These are phyloP conservation scores for Drosophila pectinifera DNA, from an alignment of 1,140 invertebrate genomes.

Conservation along the genomic window DNA sequence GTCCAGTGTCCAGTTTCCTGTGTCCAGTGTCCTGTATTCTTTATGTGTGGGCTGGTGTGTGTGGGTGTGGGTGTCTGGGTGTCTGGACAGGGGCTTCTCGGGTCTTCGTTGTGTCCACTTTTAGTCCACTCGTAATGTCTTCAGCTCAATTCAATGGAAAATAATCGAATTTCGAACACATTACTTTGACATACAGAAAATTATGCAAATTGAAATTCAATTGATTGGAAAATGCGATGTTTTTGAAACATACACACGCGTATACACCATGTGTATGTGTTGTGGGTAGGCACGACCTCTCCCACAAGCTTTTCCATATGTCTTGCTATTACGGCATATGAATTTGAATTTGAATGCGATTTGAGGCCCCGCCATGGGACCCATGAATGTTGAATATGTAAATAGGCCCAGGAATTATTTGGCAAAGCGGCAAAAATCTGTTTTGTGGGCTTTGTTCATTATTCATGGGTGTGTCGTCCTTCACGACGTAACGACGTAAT, in stretches of 20 bases:
- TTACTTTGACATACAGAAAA: conserved; percentile 79
- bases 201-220: conserved; percentile 84
- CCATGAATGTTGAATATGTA: conserved; percentile 63
- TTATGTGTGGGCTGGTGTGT: conserved; percentile 23
- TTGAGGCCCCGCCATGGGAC: conserved; percentile 11
- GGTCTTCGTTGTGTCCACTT: conserved; percentile 66
- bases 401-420: conserved; percentile 61
- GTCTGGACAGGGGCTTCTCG: conserved; percentile 8
- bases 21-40: conserved; percentile 4
- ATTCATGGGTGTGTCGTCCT: conserved; percentile 47
- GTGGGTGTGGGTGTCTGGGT: background rate
- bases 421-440: conserved; percentile 59
- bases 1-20: conserved; percentile 6
- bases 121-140: conserved; percentile 76
- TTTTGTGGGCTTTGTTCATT: conserved; percentile 66
- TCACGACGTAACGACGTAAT: conserved; percentile 44
- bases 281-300: conserved; percentile 25
- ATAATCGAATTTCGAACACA: conserved; percentile 82
- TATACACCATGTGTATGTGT: conserved; percentile 12
- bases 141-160: conserved; percentile 81
- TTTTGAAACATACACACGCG: conserved; percentile 20
- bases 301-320: conserved; percentile 66
- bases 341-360: conserved; percentile 59
- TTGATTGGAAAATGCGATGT: conserved; percentile 79
- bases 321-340: conserved; percentile 55